These are phyloP conservation scores for Trididemnum miniatum DNA, from an alignment of 23 tunicate genomes.

Conservation along the genomic window DNA sequence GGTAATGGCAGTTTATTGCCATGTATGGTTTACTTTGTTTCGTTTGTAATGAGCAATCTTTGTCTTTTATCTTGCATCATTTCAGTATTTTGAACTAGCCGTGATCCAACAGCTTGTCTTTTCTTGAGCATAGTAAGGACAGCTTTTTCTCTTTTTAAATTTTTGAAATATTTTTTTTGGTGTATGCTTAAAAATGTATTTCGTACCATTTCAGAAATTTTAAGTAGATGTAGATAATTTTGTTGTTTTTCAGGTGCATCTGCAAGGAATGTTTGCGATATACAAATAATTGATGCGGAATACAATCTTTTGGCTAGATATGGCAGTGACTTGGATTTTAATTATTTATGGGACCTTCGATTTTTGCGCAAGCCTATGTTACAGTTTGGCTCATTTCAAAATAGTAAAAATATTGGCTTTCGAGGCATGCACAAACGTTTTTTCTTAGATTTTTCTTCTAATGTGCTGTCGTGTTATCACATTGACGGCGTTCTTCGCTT, in stretches of 20 bases:
- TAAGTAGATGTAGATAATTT: not conserved
- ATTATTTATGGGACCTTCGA: slow-evolving; percentile 5
- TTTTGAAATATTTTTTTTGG: too few relatives aligned
- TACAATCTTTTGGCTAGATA: not conserved
- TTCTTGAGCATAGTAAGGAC: too few relatives aligned
- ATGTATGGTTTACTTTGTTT: too few relatives aligned
- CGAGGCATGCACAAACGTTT: not conserved
- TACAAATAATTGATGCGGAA: not conserved
- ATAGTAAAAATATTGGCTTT: slow-evolving; percentile 11
- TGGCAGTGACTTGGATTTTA: not conserved
- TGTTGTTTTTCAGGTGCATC: not conserved
- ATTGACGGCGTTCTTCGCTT: slow-evolving; percentile 1
- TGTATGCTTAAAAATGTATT: too few relatives aligned
- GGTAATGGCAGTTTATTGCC: too few relatives aligned
- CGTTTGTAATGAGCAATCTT: too few relatives aligned
- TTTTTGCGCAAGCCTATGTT: not conserved
- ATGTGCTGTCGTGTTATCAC: slow-evolving; percentile 11
- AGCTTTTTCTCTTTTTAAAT: too few relatives aligned
- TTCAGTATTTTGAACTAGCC: too few relatives aligned
- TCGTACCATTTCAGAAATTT: too few relatives aligned
- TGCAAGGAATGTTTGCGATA: slow-evolving; percentile 7
- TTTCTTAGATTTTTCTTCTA: not conserved
- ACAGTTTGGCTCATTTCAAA: not conserved
- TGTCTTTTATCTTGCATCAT: too few relatives aligned
- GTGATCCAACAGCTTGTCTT: too few relatives aligned